Conservation (phyloP, 2,113 vertebrate genomes). For the Neolamprologus sp. region DNA sequence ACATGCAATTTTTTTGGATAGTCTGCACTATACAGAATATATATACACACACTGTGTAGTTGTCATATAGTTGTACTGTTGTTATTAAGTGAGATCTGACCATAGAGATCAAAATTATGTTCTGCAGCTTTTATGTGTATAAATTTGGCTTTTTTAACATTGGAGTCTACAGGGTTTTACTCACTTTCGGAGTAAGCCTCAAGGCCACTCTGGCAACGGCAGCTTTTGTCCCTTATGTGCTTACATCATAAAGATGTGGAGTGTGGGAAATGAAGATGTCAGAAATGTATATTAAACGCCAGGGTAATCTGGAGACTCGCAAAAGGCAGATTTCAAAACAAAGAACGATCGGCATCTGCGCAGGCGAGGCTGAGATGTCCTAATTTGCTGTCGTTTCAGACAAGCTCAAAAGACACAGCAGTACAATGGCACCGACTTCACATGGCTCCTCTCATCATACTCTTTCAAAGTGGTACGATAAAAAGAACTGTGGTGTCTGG, state of each 20-base stretch:
- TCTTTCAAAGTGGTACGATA: background rate
- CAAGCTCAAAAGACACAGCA: background rate
- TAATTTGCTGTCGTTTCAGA: background rate
- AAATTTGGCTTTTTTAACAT: background rate
- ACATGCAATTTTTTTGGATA: background rate
- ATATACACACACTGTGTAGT: background rate
- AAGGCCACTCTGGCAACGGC: background rate
- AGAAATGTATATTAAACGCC: background rate
- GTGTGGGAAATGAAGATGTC: background rate
- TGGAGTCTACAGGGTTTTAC: background rate
- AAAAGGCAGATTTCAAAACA: background rate
- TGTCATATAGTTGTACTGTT: background rate
- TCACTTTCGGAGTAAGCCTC: background rate
- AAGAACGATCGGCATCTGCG: accelerated
- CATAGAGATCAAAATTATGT: background rate
- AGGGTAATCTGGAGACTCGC: background rate
- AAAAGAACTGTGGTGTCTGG: background rate
- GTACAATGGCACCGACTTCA: background rate
- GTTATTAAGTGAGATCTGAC: background rate
- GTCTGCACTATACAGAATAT: background rate
- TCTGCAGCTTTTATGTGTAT: background rate
- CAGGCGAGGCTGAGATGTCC: background rate
- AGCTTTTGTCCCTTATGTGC: background rate
- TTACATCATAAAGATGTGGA: background rate
- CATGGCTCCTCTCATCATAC: background rate